Evolutionary conservation across 2,797 vertebrate genomes (phyloP), one percentile per base, ranked within the genome.

Genomic region (Eospalax fontanierii): DNA sequence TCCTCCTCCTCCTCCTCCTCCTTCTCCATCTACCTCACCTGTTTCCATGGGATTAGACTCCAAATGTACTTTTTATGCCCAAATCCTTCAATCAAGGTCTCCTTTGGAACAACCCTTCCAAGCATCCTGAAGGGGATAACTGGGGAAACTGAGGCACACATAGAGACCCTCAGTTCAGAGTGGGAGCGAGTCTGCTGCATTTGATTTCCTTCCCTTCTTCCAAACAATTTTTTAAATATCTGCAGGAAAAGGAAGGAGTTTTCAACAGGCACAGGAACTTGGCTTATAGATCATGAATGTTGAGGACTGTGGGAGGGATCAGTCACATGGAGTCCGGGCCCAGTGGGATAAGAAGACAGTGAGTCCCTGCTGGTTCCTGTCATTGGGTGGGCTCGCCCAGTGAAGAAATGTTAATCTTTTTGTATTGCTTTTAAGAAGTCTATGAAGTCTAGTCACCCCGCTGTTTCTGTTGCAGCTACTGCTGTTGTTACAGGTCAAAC

Each of bases 271-370:
- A 38, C 15, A 22, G 40, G 80, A 38, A 30, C 30, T 66, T 63
- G 76, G 15, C 59, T 84, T 90, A 35, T 46, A 63, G 24, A n/a
- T 70, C 50, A 9, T 71, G 4, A 11, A 21, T 65, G n/a, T 71
- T 33, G 80, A 71, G 68, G 61, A 18, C 16, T 14, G 24, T n/a
- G 11, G 15, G 28, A 73, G 28, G 81, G 28, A 61, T 3, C 43
- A 85, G 40, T 21, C 30, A 6, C 0, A 0, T 21, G 33, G 63
- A n/a, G 2, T 35, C 0, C 26, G 71, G 1, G 0, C 28, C 30
- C 46, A 19, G 18, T 28, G 30, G 15, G 63, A 38, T 21, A 43
- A 59, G 43, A 16, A 21, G 15, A 38, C 15, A 0, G 0, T 7
- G 28, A 38, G 6, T 1, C 19, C 16, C 10, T 14, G 18, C 46